Conservation (phyloP, 2,888 invertebrate species). For the Drosophila birchii region DNA sequence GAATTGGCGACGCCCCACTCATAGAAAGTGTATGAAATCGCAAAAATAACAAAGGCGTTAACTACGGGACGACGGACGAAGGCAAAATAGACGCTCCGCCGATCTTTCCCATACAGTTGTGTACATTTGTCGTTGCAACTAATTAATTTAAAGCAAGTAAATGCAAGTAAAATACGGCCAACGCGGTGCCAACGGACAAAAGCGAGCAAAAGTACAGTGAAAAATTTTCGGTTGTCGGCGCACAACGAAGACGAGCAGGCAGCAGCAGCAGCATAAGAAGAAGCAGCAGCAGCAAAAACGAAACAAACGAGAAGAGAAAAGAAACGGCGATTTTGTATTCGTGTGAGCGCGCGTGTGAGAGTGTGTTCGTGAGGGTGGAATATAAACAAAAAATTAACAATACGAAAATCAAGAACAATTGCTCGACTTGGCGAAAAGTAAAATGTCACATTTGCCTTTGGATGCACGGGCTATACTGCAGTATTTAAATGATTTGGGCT, state of each 20-base stretch:
- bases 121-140: slow-evolving; percentile 36
- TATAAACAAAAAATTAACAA: slow-evolving; percentile 49
- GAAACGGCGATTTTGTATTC: slow-evolving; percentile 57
- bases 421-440: slow-evolving; percentile 53
- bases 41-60: slow-evolving; percentile 64
- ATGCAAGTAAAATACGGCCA: slow-evolving; percentile 46
- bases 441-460: slow-evolving; percentile 85
- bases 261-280: slow-evolving; percentile 43
- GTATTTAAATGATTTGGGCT: slow-evolving; percentile 91
- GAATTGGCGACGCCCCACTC: slow-evolving; percentile 30
- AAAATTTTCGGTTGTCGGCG: slow-evolving; percentile 75
- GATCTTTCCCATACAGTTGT: slow-evolving; percentile 42
- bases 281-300: slow-evolving; percentile 63
- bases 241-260: slow-evolving; percentile 35
- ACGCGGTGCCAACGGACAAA: slow-evolving; percentile 49
- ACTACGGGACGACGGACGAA: slow-evolving; percentile 52
- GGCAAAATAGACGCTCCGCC: slow-evolving; percentile 49
- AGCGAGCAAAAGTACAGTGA: slow-evolving; percentile 70
- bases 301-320: slow-evolving; percentile 67
- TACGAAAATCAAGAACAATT: slow-evolving; percentile 55
- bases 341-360: slow-evolving; percentile 35
- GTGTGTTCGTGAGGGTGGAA: slow-evolving; percentile 36
- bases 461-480: slow-evolving; percentile 90
- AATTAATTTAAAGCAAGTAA: slow-evolving; percentile 51
- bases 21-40: slow-evolving; percentile 42